phyloP scores from a whole-genome alignment of 2,797 vertebrate species.

The Melanotaenia pygmaea region DNA sequence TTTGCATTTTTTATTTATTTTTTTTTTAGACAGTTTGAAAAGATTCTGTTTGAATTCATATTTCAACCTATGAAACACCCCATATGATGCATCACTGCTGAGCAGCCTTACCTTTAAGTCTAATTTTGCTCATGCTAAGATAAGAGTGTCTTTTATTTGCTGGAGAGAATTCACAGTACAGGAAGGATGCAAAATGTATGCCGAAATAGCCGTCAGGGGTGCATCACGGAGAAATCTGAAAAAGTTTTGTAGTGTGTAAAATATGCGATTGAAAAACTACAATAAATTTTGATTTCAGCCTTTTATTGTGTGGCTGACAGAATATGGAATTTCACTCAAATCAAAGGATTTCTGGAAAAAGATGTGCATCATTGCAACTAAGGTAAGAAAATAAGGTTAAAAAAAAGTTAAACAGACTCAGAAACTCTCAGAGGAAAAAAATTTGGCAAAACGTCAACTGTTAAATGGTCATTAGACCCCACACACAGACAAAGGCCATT shows the following conservation, averaged over 20 bases:
- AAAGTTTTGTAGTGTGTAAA: too few species aligned
- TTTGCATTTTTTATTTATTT: background rate
- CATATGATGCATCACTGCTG: too few species aligned
- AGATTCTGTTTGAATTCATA: background rate
- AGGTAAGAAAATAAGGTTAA: background rate
- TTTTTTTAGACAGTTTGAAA: background rate
- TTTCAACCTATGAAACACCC: background rate
- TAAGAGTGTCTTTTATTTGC: too few species aligned
- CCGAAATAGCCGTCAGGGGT: too few species aligned
- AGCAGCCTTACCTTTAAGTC: too few species aligned
- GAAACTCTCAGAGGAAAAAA: background rate
- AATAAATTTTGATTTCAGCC: background rate
- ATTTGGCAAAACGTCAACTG: slow-evolving; percentile 32
- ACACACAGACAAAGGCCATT: slow-evolving; percentile 52
- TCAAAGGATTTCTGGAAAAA: too few species aligned
- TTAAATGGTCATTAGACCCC: slow-evolving; percentile 60
- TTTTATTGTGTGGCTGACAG: background rate
- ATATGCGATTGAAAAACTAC: background rate
- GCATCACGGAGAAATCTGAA: too few species aligned
- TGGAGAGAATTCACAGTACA: too few species aligned
- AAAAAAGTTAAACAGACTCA: background rate
- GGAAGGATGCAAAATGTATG: too few species aligned
- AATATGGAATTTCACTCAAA: background rate
- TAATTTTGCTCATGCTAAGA: too few species aligned
- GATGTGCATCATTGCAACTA: too few species aligned